Percentiles rank a stretch among this genome's conserved stretches.
phyloP scores from a whole-genome alignment of 2,113 vertebrate species.

The Anarrhichthys ocellatus region DNA sequence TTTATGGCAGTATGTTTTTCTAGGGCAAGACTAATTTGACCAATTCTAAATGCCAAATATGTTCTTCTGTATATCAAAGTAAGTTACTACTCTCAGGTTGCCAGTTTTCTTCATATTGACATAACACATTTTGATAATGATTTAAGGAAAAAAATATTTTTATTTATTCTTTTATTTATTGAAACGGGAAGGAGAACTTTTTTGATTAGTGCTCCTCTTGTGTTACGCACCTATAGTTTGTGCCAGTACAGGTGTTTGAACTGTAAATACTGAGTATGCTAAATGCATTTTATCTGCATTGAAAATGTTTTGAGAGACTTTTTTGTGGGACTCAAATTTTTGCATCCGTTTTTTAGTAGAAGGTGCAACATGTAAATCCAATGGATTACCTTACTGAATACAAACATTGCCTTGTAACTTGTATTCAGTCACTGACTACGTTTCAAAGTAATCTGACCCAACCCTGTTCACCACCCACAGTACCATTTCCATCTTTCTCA shows the following conservation, averaged over 20 bases:
- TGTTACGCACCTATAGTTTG: not conserved
- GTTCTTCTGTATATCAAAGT: not conserved
- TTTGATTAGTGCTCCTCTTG: not conserved
- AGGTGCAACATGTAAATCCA: not conserved
- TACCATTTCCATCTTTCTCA: conserved; percentile 25
- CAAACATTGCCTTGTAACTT: not conserved
- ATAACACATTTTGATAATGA: not conserved
- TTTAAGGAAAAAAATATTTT: not conserved
- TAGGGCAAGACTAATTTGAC: not conserved
- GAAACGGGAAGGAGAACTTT: not conserved
- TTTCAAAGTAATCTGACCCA: not conserved
- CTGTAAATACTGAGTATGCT: not conserved
- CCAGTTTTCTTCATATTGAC: not conserved
- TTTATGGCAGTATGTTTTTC: not conserved
- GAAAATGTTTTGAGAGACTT: too few species aligned
- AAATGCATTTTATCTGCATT: not conserved
- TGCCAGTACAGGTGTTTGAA: not conserved
- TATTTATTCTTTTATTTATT: not conserved
- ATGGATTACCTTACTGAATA: not conserved
- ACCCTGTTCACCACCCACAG: conserved; percentile 32
- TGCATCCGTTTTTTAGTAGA: not conserved
- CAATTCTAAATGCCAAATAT: not conserved
- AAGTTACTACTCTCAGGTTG: not conserved
- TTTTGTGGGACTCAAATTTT: not conserved
- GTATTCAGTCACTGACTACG: not conserved